Conservation (phyloP, 2,797 vertebrate genomes). For the Harpagifer antarcticus region DNA sequence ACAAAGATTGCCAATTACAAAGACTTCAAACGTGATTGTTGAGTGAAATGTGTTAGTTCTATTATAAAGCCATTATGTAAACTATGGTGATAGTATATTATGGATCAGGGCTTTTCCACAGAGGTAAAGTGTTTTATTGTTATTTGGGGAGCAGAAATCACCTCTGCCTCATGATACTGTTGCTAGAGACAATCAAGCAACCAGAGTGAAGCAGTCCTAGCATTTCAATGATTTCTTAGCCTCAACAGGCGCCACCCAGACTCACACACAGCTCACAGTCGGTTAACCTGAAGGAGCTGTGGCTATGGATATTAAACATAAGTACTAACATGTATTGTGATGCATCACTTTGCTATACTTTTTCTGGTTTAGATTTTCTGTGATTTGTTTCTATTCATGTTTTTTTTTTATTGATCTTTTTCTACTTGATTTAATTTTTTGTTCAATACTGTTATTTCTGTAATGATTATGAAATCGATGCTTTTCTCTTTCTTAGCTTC, state of each 20-base stretch:
- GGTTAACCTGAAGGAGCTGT: background rate
- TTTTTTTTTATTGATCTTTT: conserved; percentile 42
- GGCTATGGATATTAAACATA: background rate
- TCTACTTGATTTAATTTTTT: conserved; percentile 31
- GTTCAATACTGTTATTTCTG: conserved; percentile 35
- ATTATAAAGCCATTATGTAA: too few species aligned
- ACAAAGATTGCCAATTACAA: too few species aligned
- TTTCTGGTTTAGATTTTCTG: conserved; percentile 49
- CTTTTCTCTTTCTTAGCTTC: conserved; percentile 72
- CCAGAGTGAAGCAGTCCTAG: background rate
- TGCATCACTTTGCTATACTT: conserved; percentile 42
- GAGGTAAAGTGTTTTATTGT: background rate
- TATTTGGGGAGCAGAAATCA: background rate
- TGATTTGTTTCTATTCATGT: conserved; percentile 48
- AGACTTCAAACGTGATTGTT: background rate
- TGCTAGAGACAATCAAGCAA: conserved; percentile 40
- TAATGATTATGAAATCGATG: conserved; percentile 42
- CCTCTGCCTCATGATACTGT: background rate
- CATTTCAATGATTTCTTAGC: background rate
- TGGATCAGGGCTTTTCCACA: background rate
- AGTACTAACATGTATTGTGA: background rate
- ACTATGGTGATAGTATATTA: background rate
- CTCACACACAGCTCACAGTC: background rate
- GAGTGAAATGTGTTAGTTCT: conserved; percentile 4
- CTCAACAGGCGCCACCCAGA: background rate